Percentiles rank a stretch among this genome's conserved stretches.
These are phyloP conservation scores for Drosophila ironensis DNA, from an alignment of 1,140 invertebrate species.

Conservation along the genomic window DNA sequence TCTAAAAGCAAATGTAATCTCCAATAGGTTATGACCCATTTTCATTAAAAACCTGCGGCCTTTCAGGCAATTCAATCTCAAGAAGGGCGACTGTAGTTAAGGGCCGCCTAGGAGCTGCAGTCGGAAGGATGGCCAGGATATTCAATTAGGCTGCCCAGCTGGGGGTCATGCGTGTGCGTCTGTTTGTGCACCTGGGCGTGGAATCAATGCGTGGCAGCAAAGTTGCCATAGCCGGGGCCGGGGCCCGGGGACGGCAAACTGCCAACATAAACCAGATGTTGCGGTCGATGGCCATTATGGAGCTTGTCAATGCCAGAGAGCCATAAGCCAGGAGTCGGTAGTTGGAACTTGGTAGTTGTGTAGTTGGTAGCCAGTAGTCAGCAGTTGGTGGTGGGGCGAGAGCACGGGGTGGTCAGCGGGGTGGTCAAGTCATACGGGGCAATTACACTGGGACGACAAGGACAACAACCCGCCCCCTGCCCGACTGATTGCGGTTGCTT, in stretches of 20 bases:
- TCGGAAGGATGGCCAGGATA: conserved; percentile 20
- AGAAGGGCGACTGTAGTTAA: background rate
- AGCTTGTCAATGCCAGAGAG: conserved; percentile 70
- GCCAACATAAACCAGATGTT: conserved; percentile 71
- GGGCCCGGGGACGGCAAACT: conserved; percentile 13
- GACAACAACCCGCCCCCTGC: conserved; percentile 10
- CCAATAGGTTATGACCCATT: no score
- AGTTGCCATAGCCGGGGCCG: background rate
- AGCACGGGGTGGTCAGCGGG: background rate
- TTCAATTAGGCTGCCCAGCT: conserved; percentile 59
- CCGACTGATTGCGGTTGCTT: conserved; percentile 65
- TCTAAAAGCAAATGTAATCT: no score
- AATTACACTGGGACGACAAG: conserved; percentile 69
- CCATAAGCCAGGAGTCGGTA: background rate
- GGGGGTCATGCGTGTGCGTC: conserved; percentile 8
- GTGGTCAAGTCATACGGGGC: conserved; percentile 38
- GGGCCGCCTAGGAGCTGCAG: background rate
- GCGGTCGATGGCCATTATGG: conserved; percentile 74
- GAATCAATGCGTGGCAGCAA: conserved; percentile 45
- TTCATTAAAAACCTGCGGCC: no score
- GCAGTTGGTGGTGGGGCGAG: no score
- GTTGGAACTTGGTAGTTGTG: no score
- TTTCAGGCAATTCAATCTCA: background rate
- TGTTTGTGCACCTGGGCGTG: no score
- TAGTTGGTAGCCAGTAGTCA: no score